Percentiles rank a stretch among this genome's conserved stretches.
These are phyloP conservation scores for Enteromius mattozi DNA, from an alignment of 2,797 vertebrate genomes.

Conservation along the genomic window DNA sequence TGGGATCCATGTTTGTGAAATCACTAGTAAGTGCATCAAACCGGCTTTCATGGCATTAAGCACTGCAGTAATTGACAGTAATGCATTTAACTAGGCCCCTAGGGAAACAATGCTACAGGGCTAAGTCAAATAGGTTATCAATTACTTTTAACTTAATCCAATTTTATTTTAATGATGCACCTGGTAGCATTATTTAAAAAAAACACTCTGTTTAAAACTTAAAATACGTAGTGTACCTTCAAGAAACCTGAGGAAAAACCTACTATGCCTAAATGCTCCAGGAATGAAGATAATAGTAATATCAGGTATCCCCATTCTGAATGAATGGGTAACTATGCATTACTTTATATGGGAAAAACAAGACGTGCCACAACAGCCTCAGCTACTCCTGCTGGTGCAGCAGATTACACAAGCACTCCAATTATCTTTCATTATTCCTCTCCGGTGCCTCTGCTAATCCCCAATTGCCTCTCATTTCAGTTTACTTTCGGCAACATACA, in stretches of 20 bases:
- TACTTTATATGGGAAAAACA: conserved; percentile 27
- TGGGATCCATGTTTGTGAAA: background rate
- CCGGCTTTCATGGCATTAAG: background rate
- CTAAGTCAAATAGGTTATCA: background rate
- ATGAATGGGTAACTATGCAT: conserved; percentile 30
- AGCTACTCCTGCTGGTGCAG: background rate
- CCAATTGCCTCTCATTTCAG: conserved; percentile 31
- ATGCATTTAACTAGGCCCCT: background rate
- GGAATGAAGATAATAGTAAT: conserved; percentile 29
- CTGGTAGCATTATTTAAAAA: background rate
- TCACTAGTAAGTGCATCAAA: background rate
- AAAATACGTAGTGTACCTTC: background rate
- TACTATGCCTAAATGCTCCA: conserved; percentile 1
- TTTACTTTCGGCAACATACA: conserved; percentile 46
- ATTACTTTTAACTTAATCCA: background rate
- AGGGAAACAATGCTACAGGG: conserved; percentile 3
- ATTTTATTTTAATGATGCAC: background rate
- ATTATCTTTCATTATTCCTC: conserved; percentile 45
- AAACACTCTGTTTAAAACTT: background rate
- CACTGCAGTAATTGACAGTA: conserved; percentile 5
- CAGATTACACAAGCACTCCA: conserved; percentile 48
- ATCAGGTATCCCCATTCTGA: conserved; percentile 37
- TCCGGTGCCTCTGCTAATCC: conserved; percentile 38
- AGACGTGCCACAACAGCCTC: background rate
- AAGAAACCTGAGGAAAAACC: background rate